Evolutionary conservation across 2,888 invertebrate species (phyloP).

Genomic region (Agapostemon virescens): DNA sequence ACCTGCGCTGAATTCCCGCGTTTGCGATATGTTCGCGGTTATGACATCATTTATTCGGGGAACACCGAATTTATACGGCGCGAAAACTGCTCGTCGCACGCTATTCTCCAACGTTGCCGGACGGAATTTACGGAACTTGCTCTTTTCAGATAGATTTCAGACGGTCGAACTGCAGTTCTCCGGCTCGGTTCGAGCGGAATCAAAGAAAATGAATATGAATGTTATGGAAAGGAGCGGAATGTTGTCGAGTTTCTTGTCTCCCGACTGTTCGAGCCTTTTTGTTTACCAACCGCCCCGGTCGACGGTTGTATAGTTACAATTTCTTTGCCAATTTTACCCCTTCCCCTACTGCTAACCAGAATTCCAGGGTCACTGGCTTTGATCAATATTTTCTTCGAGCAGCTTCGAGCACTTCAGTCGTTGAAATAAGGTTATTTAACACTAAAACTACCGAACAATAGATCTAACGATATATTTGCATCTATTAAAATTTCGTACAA

Average conservation of each 20-base stretch:
- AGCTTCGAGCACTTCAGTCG: too few species aligned
- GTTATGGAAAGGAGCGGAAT: not conserved
- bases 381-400: not conserved
- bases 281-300: not conserved
- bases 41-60: constrained; percentile 36
- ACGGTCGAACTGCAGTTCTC: not conserved
- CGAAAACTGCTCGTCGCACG: not conserved
- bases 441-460: too few species aligned
- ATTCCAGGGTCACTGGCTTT: not conserved
- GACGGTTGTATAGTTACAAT: not conserved
- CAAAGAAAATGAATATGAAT: not conserved
- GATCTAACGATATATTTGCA: too few species aligned
- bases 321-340: not conserved
- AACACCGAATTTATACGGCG: constrained; percentile 34
- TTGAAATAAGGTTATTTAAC: too few species aligned
- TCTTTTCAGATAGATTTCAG: constrained; percentile 2
- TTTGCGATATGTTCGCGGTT: constrained; percentile 30
- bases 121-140: constrained; percentile 14
- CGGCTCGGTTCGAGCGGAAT: not conserved
- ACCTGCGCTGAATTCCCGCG: constrained; percentile 38
- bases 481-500: too few species aligned
- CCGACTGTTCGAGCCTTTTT: not conserved
- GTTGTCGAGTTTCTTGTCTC: not conserved
- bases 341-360: not conserved
- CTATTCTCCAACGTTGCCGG: not conserved